Evolutionary conservation across 2,888 invertebrate genomes (phyloP), one percentile per base, ranked within the genome.

Genomic region (Drosophila emarginata): DNA sequence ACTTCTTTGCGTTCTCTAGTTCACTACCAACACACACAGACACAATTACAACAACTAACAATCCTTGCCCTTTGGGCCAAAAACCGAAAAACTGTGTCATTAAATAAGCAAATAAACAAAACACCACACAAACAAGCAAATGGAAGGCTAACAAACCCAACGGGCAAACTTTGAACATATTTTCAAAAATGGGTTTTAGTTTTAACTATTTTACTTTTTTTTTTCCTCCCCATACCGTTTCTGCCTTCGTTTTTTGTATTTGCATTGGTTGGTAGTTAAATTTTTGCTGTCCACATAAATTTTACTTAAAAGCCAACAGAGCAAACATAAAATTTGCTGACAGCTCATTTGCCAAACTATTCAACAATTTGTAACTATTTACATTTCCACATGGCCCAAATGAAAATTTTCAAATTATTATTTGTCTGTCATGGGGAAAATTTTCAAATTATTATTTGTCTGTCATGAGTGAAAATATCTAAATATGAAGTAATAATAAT

Each of bases 1-100:
- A 75, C 71, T 80, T 75, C 78, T 67, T 70, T 78, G 67, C 56
- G 65, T 61, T 62, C 64, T 67, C 76, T 62, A 67, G 67, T 21
- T 14, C 51, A 12, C 39, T 53, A 58, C 40, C 28, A n/a, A 56
- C 23, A 7, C 21, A 18, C 18, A 56, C 21, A 58, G 26, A 58
- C 37, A 56, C 23, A 7, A 21, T 12, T 37, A 56, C 21, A 12
- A 58, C 26, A 58, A 40, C 26, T 28, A 58, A 58, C 15, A 45
- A 39, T 28, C 15, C 39, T 28, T 28, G 57, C 11, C 37, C 45
- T 14, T 23, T 56, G 50, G 37, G 56, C 32, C 36, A 12, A 45
- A 37, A 45, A 45, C 45, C 7, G 15, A 53, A 53, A 53, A 53
- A 53, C 53, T 53, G 32, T 28, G 28, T 54, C 53, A 45, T 45